Base-by-base conservation (phyloP, 2,888 invertebrate genomes). In the Pyrrhosoma nymphula region DNA sequence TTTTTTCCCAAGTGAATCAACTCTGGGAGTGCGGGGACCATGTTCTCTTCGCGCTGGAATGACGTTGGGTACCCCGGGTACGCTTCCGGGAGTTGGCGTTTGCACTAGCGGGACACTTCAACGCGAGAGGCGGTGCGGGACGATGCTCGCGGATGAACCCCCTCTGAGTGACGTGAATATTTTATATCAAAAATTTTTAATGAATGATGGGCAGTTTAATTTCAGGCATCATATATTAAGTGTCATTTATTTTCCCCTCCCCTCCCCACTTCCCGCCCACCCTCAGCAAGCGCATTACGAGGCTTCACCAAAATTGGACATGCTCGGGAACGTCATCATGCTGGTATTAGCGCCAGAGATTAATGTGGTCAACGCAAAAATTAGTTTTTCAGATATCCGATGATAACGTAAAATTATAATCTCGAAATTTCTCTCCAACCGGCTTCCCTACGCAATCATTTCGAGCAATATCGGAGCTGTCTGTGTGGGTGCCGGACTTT, bases 151-250 rank as follows among this genome's bases (percentile, higher is more conserved):
- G 82, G 82, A 35, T 30, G 82, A 18, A 35, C 14, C 82, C 82
- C 60, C 18, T 20, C 18, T 82, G 82, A 35, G 30, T 35, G 82
- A 16, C 82, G 35, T 82, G 82, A 82, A 35, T 82, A 82, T 82
- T 82, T 82, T 35, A 82, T 82, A 14, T 26, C 35, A 16, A 4
- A 35, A 35, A 30, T 35, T 14, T 47, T 18, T 35, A 35, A 35
- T 82, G 82, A 82, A 18, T 82, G 82, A 82, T 82, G 82, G 82
- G 30, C 82, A 82, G 82, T 82, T 82, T 82, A 82, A 82, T 82
- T 82, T 35, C 82, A 0, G 82, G 35, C 35, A 82, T 82, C 35
- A 82, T 82, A 35, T 82, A 82, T 82, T 82, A 82, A 82, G 26
- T 82, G 82, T 35, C 82, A 35, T 82, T 69, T 69, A 69, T 60